Conservation (phyloP, 2,113 vertebrate species). For the Agapornis roseicollis region DNA sequence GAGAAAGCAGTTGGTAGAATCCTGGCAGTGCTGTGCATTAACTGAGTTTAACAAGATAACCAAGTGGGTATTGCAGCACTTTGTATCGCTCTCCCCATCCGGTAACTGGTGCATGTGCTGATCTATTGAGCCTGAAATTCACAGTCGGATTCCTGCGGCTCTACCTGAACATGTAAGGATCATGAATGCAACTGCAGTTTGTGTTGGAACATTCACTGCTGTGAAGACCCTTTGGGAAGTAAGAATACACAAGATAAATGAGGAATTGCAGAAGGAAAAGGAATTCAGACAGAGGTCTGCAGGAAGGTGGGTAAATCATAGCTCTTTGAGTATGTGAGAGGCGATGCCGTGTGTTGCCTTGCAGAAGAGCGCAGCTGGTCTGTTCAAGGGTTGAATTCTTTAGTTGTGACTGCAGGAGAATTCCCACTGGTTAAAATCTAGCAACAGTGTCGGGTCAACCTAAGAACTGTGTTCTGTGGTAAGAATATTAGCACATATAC, state of each 20-base stretch:
- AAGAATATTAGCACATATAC: neutral
- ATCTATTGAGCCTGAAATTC: neutral
- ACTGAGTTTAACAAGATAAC: neutral
- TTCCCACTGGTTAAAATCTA: neutral
- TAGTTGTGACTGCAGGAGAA: neutral
- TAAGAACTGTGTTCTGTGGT: neutral
- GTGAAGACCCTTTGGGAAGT: constrained; percentile 90
- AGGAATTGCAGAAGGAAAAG: constrained; percentile 77
- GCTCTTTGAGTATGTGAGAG: neutral
- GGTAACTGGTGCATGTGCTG: neutral
- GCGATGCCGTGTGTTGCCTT: neutral
- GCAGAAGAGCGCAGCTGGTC: neutral
- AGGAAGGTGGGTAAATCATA: constrained; percentile 48
- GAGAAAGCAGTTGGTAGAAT: neutral
- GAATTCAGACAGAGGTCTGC: constrained; percentile 69
- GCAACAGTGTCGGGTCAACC: neutral
- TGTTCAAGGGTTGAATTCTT: neutral
- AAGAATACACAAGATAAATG: constrained; percentile 82
- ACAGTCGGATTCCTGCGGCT: neutral
- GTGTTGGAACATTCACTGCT: constrained; percentile 79
- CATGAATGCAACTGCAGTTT: constrained; percentile 79
- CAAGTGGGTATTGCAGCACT: neutral
- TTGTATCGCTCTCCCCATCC: neutral
- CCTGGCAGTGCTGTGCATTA: neutral
- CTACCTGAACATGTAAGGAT: constrained; percentile 38